phyloP scores from a whole-genome alignment of 2,888 invertebrate genomes.

The Ernsta delagoae region DNA sequence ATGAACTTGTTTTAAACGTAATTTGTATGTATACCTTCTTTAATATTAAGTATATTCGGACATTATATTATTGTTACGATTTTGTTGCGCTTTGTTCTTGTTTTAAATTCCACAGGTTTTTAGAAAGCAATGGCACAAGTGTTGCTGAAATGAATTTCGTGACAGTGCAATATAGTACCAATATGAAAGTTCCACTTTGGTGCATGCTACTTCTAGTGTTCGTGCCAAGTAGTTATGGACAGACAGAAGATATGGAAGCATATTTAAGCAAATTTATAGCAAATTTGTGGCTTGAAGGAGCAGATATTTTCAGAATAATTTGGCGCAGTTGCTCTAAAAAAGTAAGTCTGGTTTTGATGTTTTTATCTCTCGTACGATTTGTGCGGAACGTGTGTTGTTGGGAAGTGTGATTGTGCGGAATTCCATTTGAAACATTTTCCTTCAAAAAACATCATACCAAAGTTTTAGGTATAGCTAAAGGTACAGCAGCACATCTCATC shows the following conservation, averaged over 20 bases:
- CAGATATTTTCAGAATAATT: constrained; percentile 71
- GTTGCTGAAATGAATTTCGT: constrained; percentile 56
- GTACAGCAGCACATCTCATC: too few species aligned
- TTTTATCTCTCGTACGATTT: too few species aligned
- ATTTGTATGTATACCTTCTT: too few species aligned
- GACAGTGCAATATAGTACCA: constrained; percentile 52
- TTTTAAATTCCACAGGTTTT: constrained; percentile 34
- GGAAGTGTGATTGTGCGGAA: too few species aligned
- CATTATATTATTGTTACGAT: not conserved
- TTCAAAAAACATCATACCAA: too few species aligned
- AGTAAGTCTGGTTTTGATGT: constrained; percentile 52
- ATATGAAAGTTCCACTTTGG: constrained; percentile 52
- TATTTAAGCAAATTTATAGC: constrained; percentile 72
- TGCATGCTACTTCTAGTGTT: constrained; percentile 52
- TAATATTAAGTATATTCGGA: not conserved
- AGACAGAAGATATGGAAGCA: constrained; percentile 62
- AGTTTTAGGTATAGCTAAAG: too few species aligned
- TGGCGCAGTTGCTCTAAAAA: constrained; percentile 82
- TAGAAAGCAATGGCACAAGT: constrained; percentile 57
- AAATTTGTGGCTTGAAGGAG: constrained; percentile 79
- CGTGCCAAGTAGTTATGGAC: constrained; percentile 55
- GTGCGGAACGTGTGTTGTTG: too few species aligned
- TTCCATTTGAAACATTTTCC: too few species aligned
- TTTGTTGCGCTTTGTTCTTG: not conserved
- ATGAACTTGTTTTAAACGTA: too few species aligned